Percentiles rank a stretch among this genome's conserved stretches.
These are phyloP conservation scores for Tachyglossus aculeatus DNA, from an alignment of 2,797 vertebrate genomes.

Conservation along the genomic window DNA sequence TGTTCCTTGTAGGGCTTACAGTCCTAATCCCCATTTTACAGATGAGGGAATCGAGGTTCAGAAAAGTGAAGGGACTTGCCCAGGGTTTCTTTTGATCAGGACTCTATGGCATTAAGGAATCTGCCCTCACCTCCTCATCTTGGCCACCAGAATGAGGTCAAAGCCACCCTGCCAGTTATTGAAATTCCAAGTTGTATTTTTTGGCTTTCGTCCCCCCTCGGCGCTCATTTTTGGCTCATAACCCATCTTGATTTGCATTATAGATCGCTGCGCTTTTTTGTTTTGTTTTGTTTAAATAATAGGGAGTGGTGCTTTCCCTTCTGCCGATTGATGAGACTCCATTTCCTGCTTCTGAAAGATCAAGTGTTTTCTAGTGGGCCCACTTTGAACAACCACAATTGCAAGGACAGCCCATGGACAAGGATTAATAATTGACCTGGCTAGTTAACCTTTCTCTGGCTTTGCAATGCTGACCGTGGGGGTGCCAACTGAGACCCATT, in stretches of 20 bases:
- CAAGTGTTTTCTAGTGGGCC: no score
- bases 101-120: neutral
- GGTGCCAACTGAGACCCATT: neutral
- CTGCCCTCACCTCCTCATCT: neutral
- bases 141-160: slow-evolving; percentile 5
- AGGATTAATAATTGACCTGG: neutral
- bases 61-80: no score
- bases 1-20: no score
- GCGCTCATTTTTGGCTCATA: no score
- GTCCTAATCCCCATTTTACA: no score
- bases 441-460: neutral
- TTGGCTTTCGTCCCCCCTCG: neutral
- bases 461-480: neutral
- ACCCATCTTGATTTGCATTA: neutral
- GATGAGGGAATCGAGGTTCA: no score
- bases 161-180: neutral
- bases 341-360: no score
- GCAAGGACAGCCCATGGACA: neutral
- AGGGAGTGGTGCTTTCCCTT: slow-evolving; percentile 1
- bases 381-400: no score
- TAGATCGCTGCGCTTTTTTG: neutral
- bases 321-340: neutral
- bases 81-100: neutral
- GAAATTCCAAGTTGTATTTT: slow-evolving; percentile 13
- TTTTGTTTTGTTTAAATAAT: neutral